These are phyloP conservation scores for Zonotrichia leucophrys DNA, from an alignment of 2,113 vertebrate species.

Conservation along the genomic window DNA sequence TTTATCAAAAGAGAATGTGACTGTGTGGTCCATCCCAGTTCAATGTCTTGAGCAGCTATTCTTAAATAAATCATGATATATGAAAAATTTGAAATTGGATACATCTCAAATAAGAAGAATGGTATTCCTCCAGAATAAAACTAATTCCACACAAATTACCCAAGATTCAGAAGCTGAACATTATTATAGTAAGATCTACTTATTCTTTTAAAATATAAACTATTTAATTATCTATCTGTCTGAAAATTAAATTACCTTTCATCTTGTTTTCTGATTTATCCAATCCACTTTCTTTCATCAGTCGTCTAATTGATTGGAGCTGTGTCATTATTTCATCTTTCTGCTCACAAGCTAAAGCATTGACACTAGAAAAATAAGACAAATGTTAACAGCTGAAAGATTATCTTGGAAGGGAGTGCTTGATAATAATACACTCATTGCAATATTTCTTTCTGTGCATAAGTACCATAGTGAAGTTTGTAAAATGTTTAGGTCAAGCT, in stretches of 20 bases:
- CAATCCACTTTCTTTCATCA: conserved; percentile 93
- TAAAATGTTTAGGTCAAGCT: neutral
- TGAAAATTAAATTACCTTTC: conserved; percentile 68
- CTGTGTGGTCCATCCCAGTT: neutral
- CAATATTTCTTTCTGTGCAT: neutral
- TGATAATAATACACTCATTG: neutral
- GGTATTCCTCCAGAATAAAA: neutral
- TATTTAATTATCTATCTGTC: neutral
- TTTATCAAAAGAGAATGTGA: neutral
- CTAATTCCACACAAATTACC: neutral
- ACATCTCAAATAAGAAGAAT: neutral
- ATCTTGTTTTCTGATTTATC: conserved; percentile 77
- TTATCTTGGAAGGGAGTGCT: neutral
- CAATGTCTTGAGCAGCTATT: neutral
- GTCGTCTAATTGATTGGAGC: conserved; percentile 84
- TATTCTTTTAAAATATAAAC: neutral
- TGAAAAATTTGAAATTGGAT: neutral
- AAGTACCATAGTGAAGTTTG: neutral
- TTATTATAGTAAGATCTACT: neutral
- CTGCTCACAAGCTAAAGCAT: conserved; percentile 87
- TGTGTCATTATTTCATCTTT: conserved; percentile 92
- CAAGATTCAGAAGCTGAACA: neutral
- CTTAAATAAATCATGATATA: neutral
- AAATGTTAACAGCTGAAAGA: neutral
- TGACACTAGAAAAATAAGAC: conserved; percentile 74